phyloP scores from a whole-genome alignment of 1,140 invertebrate species.

The Drosophila parvula region DNA sequence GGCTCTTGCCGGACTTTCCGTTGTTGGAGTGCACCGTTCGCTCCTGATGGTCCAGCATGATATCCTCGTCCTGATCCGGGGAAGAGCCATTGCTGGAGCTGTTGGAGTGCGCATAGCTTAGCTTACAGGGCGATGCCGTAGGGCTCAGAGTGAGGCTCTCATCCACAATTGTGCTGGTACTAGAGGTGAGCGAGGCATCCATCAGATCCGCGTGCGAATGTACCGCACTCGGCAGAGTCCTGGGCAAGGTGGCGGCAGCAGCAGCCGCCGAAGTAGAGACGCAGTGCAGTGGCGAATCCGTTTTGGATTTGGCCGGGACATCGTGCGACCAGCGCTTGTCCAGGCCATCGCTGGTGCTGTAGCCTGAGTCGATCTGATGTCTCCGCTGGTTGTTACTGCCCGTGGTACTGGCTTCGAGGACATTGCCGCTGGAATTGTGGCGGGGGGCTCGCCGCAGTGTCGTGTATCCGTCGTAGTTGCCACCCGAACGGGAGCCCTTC shows the following conservation, averaged over 20 bases:
- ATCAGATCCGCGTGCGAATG: conserved; percentile 67
- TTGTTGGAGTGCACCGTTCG: conserved; percentile 73
- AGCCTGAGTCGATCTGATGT: conserved; percentile 94
- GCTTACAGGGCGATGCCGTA: conserved; percentile 57
- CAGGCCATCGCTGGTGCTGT: conserved; percentile 91
- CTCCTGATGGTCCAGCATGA: conserved; percentile 77
- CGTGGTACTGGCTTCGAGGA: conserved; percentile 84
- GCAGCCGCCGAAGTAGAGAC: conserved; percentile 25
- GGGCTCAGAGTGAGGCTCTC: conserved; percentile 73
- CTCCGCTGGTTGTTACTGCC: conserved; percentile 60
- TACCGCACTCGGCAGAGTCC: conserved; percentile 47
- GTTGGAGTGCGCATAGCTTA: conserved; percentile 63
- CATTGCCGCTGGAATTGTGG: conserved; percentile 83
- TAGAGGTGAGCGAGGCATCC: conserved; percentile 79
- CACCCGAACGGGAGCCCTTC: conserved; percentile 82
- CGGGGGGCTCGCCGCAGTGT: conserved; percentile 82
- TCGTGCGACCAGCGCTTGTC: conserved; percentile 95
- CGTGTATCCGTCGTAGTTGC: conserved; percentile 82
- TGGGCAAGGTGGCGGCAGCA: conserved; percentile 47
- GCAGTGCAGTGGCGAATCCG: conserved; percentile 69
- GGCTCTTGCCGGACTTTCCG: conserved; percentile 89
- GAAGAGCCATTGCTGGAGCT: conserved; percentile 81
- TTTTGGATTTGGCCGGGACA: conserved; percentile 83
- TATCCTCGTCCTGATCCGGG: conserved; percentile 83
- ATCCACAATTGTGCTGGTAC: conserved; percentile 81